These are phyloP conservation scores for Notoglanidium macrostoma DNA, from an alignment of 2,797 vertebrate species.

Conservation along the genomic window DNA sequence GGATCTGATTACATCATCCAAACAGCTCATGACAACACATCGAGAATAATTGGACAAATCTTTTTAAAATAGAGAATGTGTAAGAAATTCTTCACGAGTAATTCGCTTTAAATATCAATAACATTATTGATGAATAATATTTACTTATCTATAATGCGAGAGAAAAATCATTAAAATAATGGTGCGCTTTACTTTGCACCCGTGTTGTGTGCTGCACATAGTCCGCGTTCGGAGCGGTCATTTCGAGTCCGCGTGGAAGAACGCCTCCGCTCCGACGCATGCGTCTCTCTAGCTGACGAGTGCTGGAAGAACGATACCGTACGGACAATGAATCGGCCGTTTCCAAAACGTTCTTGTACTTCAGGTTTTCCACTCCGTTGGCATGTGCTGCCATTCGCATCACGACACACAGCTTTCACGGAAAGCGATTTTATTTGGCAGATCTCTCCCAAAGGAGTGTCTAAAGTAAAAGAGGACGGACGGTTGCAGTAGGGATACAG, in stretches of 20 bases:
- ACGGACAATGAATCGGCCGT: slow-evolving; percentile 1
- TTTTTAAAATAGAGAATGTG: slow-evolving; percentile 26
- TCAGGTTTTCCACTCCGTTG: slow-evolving; percentile 20
- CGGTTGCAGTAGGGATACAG: background rate
- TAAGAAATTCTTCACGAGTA: slow-evolving; percentile 42
- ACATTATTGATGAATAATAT: slow-evolving; percentile 27
- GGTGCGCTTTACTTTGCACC: background rate
- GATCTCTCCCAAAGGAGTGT: slow-evolving; percentile 35
- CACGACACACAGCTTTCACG: slow-evolving; percentile 87
- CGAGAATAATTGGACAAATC: slow-evolving; percentile 24
- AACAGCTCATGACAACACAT: background rate
- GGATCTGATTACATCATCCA: background rate
- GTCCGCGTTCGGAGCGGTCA: slow-evolving; percentile 18
- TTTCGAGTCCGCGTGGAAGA: background rate
- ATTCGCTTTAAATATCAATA: slow-evolving; percentile 38
- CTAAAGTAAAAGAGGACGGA: slow-evolving; percentile 32
- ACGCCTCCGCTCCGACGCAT: slow-evolving; percentile 6
- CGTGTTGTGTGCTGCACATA: slow-evolving; percentile 20
- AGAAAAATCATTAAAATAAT: slow-evolving; percentile 31
- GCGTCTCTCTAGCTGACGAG: background rate
- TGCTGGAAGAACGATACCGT: background rate
- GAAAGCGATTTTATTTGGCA: slow-evolving; percentile 81
- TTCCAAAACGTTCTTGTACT: slow-evolving; percentile 67
- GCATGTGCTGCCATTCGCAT: background rate
- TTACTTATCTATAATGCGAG: slow-evolving; percentile 31